phyloP scores from a whole-genome alignment of 2,888 invertebrate species.

The Callyntrura guangdongensis region DNA sequence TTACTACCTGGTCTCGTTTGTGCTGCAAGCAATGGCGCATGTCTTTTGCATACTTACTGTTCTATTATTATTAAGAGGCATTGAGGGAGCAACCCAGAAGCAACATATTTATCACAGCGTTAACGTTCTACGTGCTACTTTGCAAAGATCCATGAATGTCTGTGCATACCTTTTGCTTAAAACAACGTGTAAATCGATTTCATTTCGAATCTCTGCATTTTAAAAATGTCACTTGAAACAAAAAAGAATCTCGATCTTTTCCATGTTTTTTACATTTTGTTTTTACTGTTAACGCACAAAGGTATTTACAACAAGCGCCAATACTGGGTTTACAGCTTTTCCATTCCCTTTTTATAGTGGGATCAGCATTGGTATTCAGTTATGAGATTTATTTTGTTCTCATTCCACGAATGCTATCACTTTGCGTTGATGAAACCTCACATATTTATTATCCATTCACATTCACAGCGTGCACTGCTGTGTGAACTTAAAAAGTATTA shows the following conservation, averaged over 20 bases:
- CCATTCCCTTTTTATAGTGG: constrained; percentile 35
- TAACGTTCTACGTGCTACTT: not conserved
- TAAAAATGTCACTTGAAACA: constrained; percentile 57
- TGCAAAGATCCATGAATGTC: not conserved
- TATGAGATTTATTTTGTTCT: constrained; percentile 53
- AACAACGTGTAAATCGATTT: constrained; percentile 39
- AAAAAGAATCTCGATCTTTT: constrained; percentile 42
- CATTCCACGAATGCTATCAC: constrained; percentile 31
- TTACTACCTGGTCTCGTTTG: no score
- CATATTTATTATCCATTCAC: constrained; percentile 58
- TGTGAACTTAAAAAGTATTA: constrained; percentile 38
- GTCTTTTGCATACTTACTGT: not conserved
- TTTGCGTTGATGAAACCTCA: constrained; percentile 41
- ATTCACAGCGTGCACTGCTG: constrained; percentile 25
- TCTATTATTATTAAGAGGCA: no score
- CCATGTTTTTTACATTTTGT: constrained; percentile 16
- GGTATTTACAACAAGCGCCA: constrained; percentile 38
- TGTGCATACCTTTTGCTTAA: constrained; percentile 16
- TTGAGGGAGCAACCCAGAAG: not conserved
- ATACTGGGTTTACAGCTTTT: constrained; percentile 24
- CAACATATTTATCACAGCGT: constrained; percentile 1
- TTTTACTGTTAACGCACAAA: constrained; percentile 3
- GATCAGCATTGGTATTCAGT: constrained; percentile 49
- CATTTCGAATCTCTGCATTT: constrained; percentile 38
- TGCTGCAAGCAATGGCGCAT: not conserved